Evolutionary conservation across 2,888 invertebrate genomes (phyloP), one percentile per base, ranked within the genome.

Genomic region (Lasioglossum zephyrum): DNA sequence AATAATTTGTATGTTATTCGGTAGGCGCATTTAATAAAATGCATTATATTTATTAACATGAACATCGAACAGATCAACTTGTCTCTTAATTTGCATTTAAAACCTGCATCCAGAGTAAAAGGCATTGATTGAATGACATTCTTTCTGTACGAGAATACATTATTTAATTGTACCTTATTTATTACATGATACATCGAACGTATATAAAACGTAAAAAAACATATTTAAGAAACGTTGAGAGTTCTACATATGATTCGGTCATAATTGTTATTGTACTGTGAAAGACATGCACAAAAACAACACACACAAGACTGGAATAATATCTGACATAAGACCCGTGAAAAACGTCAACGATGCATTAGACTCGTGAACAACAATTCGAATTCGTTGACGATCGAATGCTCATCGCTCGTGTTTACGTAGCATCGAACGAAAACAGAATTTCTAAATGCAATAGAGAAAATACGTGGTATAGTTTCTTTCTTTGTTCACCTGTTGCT

Each of bases 401-500:
- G 9, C 39, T 39, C 36, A 9, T 69, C 18, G 39, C 9, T 69
- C 18, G 41, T 16, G 36, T 60, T 72, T 74, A 26, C 36, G 47
- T 49, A 26, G 22, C 0, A 63, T 39, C 36, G 18, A 85, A 72
- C 44, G 53, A 72, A 57, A 39, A 79, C 47, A 18, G 36, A 26
- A n/a, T 77, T 80, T 60, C 31, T 74, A 39, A 39, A 31, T n/a
- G 69, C n/a, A 31, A 69, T 53, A 60, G 31, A 57, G n/a, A 41
- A 53, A 79, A 57, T 69, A 73, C 57, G 74, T 49, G 44, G 63
- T 79, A 73, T 36, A 81, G 49, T 60, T 49, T 73, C 36, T 75
- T 83, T 78, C 82, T 86, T 89, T 91, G 80, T 89, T 92, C 93
- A 96, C 96, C 96, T 95, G 96, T 96, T 81, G 96, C 96, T 87